Base-by-base conservation (phyloP, 37 sponge, comb jelly and placozoan genomes). In the Aplysina aerophoba region DNA sequence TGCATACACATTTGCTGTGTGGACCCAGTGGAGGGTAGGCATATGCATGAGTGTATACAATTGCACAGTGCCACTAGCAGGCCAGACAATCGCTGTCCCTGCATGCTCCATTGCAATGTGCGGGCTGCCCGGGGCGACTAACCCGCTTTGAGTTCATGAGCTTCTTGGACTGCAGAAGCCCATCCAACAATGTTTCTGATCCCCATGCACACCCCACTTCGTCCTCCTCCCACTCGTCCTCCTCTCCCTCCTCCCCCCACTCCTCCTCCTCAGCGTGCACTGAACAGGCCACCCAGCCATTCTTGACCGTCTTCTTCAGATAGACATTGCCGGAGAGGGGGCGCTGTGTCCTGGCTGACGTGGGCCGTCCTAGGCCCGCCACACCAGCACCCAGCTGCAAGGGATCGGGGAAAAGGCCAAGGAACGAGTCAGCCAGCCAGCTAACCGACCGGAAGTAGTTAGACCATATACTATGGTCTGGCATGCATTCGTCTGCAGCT, bases 291-390 rank as follows among this genome's bases (percentile, higher is more conserved):
- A 85, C 73, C 94, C 91, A 90, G 16, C 89, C 94, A 14, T 58
- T 88, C 81, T 88, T 71, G 8, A 79, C 62, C 13, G 86, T 84
- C 20, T 82, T 84, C 22, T 87, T 85, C 73, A 87, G 80, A 30
- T 73, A 90, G 39, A 94, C 85, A 58, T 84, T 63, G 3, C 90
- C 90, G 67, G 93, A 93, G 53, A 93, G 88, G 24, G 93, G 93
- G 19, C 93, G 84, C 6, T 44, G 50, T 0, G 83, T 83, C 21
- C 25, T 38, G 8, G 74, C 85, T 50, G 90, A 93, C 11, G 1
- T 59, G 21, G 90, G 93, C 34, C 86, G 71, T 82, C 78, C 54
- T 44, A n/a, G n/a, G n/a, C n/a, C n/a, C n/a, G 50, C 50, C 50
- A 44, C 8, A 8, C 3, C 50, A 44, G 6, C 50, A 8, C 50